Conservation (phyloP, 2,113 vertebrate species). For the Jaculus jaculus region DNA sequence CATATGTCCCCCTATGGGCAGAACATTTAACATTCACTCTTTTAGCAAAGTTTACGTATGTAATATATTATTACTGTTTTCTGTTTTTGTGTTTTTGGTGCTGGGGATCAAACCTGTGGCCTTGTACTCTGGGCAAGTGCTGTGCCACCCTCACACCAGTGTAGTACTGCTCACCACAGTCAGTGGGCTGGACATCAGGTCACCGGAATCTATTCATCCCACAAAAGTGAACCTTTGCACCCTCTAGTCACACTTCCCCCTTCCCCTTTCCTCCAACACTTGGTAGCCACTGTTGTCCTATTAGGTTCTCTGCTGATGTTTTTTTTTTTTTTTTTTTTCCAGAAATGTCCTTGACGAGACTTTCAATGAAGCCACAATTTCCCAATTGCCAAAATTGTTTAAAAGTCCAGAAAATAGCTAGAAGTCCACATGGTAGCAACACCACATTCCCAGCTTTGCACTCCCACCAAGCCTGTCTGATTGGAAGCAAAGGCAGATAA, state of each 20-base stretch:
- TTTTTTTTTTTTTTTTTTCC: background rate
- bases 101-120: background rate
- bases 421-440: background rate
- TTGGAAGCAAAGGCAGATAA: conserved; percentile 48
- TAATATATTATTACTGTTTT: background rate
- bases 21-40: background rate
- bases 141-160: too few relatives aligned
- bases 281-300: background rate
- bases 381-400: background rate
- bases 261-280: background rate
- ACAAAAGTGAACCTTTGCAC: background rate
- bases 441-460: background rate
- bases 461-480: background rate
- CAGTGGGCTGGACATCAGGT: too few relatives aligned
- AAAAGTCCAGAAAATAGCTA: too few relatives aligned
- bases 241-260: background rate
- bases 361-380: background rate
- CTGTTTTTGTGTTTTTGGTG: background rate
- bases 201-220: background rate
- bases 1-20: background rate
- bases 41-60: background rate
- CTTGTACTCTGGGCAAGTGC: background rate
- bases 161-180: too few relatives aligned
- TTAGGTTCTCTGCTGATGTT: background rate
- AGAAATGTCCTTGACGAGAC: conserved; percentile 33